Evolutionary conservation across 2,113 vertebrate genomes (phyloP), one percentile per base, ranked within the genome.

Genomic region (Osmerus eperlanus): DNA sequence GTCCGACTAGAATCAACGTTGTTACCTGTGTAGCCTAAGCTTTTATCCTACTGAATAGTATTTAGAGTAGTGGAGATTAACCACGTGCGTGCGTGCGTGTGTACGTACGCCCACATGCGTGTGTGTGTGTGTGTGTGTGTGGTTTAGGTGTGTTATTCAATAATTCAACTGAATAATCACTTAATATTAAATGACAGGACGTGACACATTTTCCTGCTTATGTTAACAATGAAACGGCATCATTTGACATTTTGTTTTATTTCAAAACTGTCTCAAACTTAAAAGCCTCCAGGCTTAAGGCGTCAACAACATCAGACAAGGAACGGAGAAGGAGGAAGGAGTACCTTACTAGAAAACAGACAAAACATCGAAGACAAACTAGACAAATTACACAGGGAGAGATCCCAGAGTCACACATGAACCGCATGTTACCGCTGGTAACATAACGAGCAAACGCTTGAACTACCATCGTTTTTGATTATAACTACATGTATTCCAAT

Each of bases 1-100:
- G 91, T 93, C 91, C 90, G 90, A 89, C 81, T 81, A 84, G 84
- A 74, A 80, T 83, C 86, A 81, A 86, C 83, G 72, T 84, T 85
- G 82, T 88, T 83, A 88, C 88, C 87, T 84, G 88, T 81, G 87
- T 86, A 87, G 86, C 89, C 81, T 68, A 53, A 23, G 14, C 5
- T 41, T 41, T 47, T 47, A 47, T 11, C 41, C 41, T 9, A 9
- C 41, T 47, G 41, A 47, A 47, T 47, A 3, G 3, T 28, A 28
- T 3, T 28, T 28, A 29, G 60, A 62, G 23, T 4, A 28, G 21
- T 9, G 23, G 2, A 28, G 60, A 29, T 15, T 6, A 36, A 36
- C 32, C 41, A 12, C 9, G 65, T 21, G 19, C 23, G n/a, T 21
- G 65, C 11, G n/a, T 15, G 14, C 16, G 19, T 0, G 65, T 53